Evolutionary conservation across 2,797 vertebrate genomes (phyloP), one percentile per base, ranked within the genome.

Genomic region (Pelodytes ibericus): DNA sequence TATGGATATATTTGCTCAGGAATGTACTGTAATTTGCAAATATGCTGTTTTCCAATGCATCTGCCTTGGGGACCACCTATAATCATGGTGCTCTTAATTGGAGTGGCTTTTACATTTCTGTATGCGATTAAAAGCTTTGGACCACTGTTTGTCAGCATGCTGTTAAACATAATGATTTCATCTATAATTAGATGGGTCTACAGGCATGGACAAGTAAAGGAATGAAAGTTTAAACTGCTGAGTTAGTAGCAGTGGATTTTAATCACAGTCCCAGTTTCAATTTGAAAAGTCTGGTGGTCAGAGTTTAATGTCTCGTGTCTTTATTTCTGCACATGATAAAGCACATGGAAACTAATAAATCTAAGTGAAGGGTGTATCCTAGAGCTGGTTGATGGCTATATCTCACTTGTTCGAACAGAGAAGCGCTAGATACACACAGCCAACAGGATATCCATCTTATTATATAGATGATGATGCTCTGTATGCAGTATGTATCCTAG

Each of bases 161-260:
- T 59, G 68, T 59, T 64, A 77, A 71, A 66, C 26, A 13, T 75
- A 75, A 69, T 71, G 66, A 76, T 76, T 56, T 56, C 39, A 71
- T 70, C 66, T 61, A 69, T 70, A 56, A 76, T 36, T 58, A 70
- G 58, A 70, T 70, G 47, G 49, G 47, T 27, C 44, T 56, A 57
- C 44, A 36, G 41, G 26, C 39, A 27, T 53, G 33, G 58, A 4
- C 31, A 41, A 60, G 29, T 6, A 4, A 15, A 15, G 39, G 3
- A 31, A 39, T 22, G 53, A 26, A 16, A 41, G 49, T 30, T n/a
- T 58, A n/a, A 71, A 60, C 20, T 61, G 49, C 39, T 61, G 76
- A 53, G 49, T 56, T 41, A 36, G 68, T 24, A 60, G 13, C 51
- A 70, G 13, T 26, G 49, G 57, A 24, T 61, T 69, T 60, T 51